Conservation (phyloP, 2,888 invertebrate species). For the Dysmachus trigonus region DNA sequence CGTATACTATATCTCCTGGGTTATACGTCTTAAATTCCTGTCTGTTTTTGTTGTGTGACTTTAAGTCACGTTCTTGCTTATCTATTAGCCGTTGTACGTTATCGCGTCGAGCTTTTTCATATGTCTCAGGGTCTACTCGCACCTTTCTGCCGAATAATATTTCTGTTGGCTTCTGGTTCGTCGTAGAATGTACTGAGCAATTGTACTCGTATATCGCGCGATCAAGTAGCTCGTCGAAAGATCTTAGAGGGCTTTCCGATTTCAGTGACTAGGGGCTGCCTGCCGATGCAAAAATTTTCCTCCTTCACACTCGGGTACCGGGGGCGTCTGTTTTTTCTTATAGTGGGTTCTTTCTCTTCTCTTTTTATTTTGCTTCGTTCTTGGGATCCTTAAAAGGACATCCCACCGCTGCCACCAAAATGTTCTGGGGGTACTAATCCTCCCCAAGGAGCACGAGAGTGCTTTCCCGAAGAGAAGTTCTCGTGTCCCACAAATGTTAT, state of each 20-base stretch:
- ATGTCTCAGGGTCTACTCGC: constrained; percentile 39
- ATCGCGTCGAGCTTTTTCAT: constrained; percentile 37
- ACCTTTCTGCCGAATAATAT: constrained; percentile 45
- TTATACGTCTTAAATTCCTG: neutral
- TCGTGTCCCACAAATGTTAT: no score
- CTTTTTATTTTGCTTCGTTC: no score
- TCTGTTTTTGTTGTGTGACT: neutral
- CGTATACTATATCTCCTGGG: constrained; percentile 46
- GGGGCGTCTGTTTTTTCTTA: no score
- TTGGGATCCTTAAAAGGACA: no score
- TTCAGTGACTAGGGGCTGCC: no score
- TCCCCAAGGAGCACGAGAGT: no score
- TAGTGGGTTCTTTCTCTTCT: no score
- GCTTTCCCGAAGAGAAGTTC: no score
- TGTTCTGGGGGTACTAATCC: no score
- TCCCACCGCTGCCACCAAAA: no score
- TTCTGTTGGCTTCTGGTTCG: constrained; percentile 47
- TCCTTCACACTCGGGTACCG: no score
- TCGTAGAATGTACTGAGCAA: constrained; percentile 41
- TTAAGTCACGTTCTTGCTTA: neutral
- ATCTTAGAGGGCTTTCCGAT: neutral
- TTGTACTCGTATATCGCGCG: constrained; percentile 21
- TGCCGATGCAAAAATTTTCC: no score
- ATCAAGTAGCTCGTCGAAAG: constrained; percentile 37
- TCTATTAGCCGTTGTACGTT: neutral